A percentile compares a stretch with the other conserved stretches of the same genome.
These are phyloP conservation scores for Drosophila funebris DNA, from an alignment of 1,140 invertebrate species.

Conservation along the genomic window DNA sequence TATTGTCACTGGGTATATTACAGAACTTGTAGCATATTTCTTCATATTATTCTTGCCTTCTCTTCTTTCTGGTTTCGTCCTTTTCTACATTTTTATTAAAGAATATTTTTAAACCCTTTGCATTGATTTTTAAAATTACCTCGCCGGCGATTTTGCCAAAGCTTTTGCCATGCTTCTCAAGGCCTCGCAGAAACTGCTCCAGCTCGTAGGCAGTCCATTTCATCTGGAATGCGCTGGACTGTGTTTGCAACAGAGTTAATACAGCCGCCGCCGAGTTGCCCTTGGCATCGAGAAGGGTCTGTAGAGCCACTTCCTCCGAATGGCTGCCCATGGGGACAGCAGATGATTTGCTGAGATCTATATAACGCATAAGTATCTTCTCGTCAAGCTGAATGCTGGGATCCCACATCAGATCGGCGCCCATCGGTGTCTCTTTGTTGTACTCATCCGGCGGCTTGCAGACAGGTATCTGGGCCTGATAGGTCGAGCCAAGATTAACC, in stretches of 20 bases:
- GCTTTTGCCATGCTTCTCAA: constrained; percentile 96
- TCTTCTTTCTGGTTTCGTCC: no score
- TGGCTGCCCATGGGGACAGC: constrained; percentile 94
- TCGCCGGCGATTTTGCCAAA: constrained; percentile 94
- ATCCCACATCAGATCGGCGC: constrained; percentile 94
- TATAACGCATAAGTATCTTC: constrained; percentile 85
- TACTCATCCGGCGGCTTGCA: constrained; percentile 53
- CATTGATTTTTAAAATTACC: no score
- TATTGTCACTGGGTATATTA: no score
- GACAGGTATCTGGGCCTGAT: constrained; percentile 93
- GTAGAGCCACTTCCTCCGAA: constrained; percentile 97
- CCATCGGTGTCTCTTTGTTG: constrained; percentile 58
- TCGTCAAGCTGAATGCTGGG: constrained; percentile 87
- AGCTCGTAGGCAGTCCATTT: constrained; percentile 96
- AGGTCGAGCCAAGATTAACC: constrained; percentile 95
- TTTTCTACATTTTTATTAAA: no score
- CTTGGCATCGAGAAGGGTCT: constrained; percentile 93
- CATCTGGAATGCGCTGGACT: constrained; percentile 89
- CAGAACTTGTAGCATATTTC: no score
- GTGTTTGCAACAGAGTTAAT: constrained; percentile 89
- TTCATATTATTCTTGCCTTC: no score
- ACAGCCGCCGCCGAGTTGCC: constrained; percentile 96
- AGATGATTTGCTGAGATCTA: constrained; percentile 96
- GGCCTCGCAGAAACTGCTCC: constrained; percentile 93
- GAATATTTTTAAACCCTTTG: neutral